Evolutionary conservation across 2,113 vertebrate species (phyloP), one percentile per base, ranked within the genome.

Genomic region (Kobus ellipsiprymnus): DNA sequence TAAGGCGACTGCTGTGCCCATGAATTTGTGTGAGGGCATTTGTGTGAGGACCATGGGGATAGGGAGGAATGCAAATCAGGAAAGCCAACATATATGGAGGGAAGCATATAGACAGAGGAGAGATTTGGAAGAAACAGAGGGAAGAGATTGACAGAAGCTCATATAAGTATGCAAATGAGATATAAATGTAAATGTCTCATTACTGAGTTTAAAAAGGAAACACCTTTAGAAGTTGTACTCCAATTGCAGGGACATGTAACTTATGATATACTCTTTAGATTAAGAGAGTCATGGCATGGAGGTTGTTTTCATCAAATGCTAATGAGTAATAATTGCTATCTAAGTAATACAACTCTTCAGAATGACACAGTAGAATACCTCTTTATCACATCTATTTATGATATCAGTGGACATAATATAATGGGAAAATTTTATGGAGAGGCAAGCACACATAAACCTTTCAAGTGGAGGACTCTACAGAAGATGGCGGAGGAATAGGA

Each of bases 321-420:
- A 94, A 98, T 87, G 52, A 96, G 64, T 57, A 92, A 64, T 94
- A 95, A 95, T 94, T 90, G 36, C 85, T 80, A 59, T 87, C 57
- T 87, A 90, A 91, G 54, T 85, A 90, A 96, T 85, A 54, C 33
- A 60, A 44, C 36, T 92, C 14, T 90, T 95, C 54, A 85, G 27
- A 84, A 71, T 59, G 25, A 88, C 48, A 64, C 6, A 46, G 62
- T 13, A 40, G 87, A 54, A 55, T 77, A n/a, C n/a, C n/a, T n/a
- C 74, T 95, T 96, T 80, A 87, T 96, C 64, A 92, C 7, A 46
- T 71, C 81, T 85, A 55, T 54, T 92, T 89, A 95, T 36, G 52
- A 3, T 67, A 50, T 85, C 44, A 36, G 29, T 81, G 85, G 40
- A 87, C 9, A 59, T 60, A 87, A 84, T 90, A 87, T 67, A 92